Evolutionary conservation across 2,888 invertebrate species (phyloP).

Genomic region (Drosophila engyochracea): DNA sequence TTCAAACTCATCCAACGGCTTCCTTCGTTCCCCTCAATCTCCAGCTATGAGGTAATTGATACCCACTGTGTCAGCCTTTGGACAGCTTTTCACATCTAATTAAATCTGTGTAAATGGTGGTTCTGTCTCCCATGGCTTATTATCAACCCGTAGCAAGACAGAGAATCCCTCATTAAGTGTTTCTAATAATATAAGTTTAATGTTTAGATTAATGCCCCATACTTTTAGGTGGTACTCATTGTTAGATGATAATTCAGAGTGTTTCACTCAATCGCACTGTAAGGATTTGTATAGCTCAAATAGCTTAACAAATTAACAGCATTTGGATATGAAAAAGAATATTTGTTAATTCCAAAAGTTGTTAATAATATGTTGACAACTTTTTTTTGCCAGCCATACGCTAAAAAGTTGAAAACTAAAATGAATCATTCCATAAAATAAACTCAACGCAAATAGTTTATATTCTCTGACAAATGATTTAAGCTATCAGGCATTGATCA

Average conservation of each 20-base stretch:
- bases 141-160: constrained; percentile 2
- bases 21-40: not conserved
- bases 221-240: constrained; percentile 32
- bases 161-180: not conserved
- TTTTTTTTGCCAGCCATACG: constrained; percentile 1
- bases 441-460: not conserved
- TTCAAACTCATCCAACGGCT: constrained; percentile 12
- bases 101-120: constrained; percentile 12
- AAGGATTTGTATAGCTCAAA: not conserved
- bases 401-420: constrained; percentile 39
- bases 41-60: constrained; percentile 11
- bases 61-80: constrained; percentile 22
- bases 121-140: not conserved
- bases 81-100: constrained; percentile 19
- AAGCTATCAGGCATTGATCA: not conserved
- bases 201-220: constrained; percentile 15
- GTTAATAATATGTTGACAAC: constrained; percentile 30
- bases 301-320: constrained; percentile 10
- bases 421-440: constrained; percentile 20
- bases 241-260: not conserved
- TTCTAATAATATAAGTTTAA: not conserved
- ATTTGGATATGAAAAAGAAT: not conserved
- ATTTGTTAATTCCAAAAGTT: constrained; percentile 25
- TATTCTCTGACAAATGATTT: not conserved
- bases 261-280: constrained; percentile 23